These are phyloP conservation scores for Sialis fuliginosa DNA, from an alignment of 2,888 invertebrate genomes.

Conservation along the genomic window DNA sequence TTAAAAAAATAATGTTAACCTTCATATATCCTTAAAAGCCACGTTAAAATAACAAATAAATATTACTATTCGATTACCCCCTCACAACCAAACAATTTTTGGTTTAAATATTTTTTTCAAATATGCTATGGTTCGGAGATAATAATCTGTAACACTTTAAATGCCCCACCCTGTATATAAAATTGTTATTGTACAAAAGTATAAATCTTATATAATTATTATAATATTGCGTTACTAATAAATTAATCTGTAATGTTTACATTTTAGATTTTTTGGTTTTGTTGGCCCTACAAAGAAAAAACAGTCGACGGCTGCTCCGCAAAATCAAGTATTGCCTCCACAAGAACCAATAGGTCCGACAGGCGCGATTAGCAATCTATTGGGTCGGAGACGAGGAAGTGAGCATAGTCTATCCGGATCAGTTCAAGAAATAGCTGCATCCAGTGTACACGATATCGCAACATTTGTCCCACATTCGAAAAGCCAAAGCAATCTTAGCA, in stretches of 20 bases:
- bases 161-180: too few relatives aligned
- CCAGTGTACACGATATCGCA: conserved; percentile 41
- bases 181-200: background rate
- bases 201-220: background rate
- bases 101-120: too few relatives aligned
- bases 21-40: too few relatives aligned
- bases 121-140: too few relatives aligned
- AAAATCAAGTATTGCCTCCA: conserved; percentile 28
- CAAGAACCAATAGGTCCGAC: conserved; percentile 22
- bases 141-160: too few relatives aligned
- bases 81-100: too few relatives aligned
- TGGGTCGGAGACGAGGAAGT: conserved; percentile 57
- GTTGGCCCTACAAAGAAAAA: conserved; percentile 78
- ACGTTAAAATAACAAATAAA: too few relatives aligned
- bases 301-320: conserved; percentile 38
- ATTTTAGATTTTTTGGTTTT: conserved; percentile 70
- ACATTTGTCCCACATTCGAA: conserved; percentile 67
- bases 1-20: too few relatives aligned
- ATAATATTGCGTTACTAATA: background rate
- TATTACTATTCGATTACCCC: too few relatives aligned
- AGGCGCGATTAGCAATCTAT: conserved; percentile 13
- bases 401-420: conserved; percentile 72
- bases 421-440: conserved; percentile 63
- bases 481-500: conserved; percentile 78
- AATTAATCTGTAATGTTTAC: conserved; percentile 4